These are phyloP conservation scores for Dromas ardeola DNA, from an alignment of 2,113 vertebrate species.

Conservation along the genomic window DNA sequence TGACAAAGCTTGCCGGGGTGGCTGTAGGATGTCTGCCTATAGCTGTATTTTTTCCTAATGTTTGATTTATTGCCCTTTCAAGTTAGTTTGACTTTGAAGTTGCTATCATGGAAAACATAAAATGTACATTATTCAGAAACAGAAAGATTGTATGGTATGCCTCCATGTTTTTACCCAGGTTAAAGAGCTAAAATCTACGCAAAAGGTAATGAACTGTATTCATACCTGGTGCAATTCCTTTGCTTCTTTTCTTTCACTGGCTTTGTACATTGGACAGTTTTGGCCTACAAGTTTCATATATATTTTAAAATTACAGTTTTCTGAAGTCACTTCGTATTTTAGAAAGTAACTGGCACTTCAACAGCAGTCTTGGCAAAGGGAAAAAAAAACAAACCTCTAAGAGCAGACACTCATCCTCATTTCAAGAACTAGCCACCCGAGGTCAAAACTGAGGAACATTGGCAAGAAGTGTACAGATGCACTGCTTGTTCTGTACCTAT, in stretches of 20 bases:
- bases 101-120: neutral
- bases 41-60: neutral
- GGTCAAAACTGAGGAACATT: neutral
- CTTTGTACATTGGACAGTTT: neutral
- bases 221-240: neutral
- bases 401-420: neutral
- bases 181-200: neutral
- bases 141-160: neutral
- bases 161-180: neutral
- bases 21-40: neutral
- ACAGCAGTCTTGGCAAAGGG: neutral
- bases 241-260: neutral
- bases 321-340: neutral
- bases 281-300: neutral
- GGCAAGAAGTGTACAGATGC: neutral
- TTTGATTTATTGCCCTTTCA: neutral
- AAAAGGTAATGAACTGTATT: neutral
- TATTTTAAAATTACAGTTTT: neutral
- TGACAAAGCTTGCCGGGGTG: neutral
- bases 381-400: neutral
- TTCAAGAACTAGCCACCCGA: neutral
- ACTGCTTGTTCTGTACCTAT: neutral
- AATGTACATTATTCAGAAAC: neutral
- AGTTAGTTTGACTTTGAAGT: conserved; percentile 22
- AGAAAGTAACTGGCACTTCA: neutral